These are phyloP conservation scores for Hipparchia semele DNA, from an alignment of 2,888 invertebrate genomes.

Conservation along the genomic window DNA sequence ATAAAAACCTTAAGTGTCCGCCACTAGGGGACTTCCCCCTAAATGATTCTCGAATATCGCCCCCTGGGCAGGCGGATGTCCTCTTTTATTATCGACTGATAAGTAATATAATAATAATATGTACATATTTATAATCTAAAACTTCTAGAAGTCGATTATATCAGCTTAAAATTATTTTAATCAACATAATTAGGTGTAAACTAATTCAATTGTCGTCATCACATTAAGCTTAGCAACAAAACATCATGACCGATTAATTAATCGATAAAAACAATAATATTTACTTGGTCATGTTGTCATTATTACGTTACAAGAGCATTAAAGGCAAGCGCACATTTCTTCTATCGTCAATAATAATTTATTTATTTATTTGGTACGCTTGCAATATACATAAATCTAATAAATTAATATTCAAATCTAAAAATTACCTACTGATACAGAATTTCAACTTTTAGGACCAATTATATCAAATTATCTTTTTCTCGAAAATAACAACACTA, in stretches of 20 bases:
- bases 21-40: too few relatives aligned
- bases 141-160: neutral
- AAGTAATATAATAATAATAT: neutral
- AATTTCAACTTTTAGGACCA: too few relatives aligned
- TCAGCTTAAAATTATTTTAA: neutral
- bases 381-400: too few relatives aligned
- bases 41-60: neutral
- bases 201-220: constrained; percentile 12
- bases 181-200: neutral
- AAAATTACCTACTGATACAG: too few relatives aligned
- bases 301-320: neutral
- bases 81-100: neutral
- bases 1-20: too few relatives aligned
- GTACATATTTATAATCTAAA: neutral
- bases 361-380: too few relatives aligned
- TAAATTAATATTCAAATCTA: too few relatives aligned
- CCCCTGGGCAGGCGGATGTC: neutral
- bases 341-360: neutral
- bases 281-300: constrained; percentile 13
- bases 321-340: neutral
- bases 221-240: constrained; percentile 19
- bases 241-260: constrained; percentile 18
- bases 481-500: too few relatives aligned
- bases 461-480: too few relatives aligned
- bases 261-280: constrained; percentile 31